phyloP scores from a whole-genome alignment of 2,113 vertebrate species.

The Pleuronectes platessa region DNA sequence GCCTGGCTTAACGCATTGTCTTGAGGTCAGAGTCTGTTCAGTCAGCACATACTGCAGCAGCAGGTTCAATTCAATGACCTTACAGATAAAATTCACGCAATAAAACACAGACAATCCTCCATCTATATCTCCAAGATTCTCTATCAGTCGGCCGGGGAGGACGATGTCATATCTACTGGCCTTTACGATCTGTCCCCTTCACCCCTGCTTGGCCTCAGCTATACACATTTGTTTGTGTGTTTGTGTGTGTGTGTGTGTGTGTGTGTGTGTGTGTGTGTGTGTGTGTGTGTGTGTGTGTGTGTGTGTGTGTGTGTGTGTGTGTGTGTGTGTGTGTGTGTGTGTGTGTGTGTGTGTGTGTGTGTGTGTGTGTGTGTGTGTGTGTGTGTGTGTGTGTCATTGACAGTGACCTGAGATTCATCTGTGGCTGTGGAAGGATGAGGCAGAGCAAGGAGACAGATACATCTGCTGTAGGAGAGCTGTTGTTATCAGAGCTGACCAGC shows the following conservation, averaged over 20 bases:
- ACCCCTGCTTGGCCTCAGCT: conserved; percentile 33
- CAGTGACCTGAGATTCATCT: conserved; percentile 58
- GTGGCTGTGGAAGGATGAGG: conserved; percentile 53
- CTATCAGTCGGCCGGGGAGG: conserved; percentile 22
- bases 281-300: conserved; percentile 5
- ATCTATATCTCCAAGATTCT: conserved; percentile 36
- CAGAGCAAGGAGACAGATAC: conserved; percentile 52
- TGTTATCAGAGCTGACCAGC: conserved; percentile 60
- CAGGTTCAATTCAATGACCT: conserved; percentile 45
- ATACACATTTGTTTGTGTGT: not conserved
- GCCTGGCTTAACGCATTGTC: conserved; percentile 20
- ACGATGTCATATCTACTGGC: conserved; percentile 33
- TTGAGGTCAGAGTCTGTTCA: conserved; percentile 53
- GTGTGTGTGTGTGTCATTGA: conserved; percentile 42
- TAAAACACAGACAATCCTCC: conserved; percentile 31
- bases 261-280: conserved; percentile 20
- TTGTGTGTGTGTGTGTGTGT: conserved; percentile 2
- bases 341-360: conserved; percentile 24
- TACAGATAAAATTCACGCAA: conserved; percentile 47
- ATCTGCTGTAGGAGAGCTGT: conserved; percentile 51
- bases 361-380: not conserved
- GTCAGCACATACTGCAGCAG: conserved; percentile 4
- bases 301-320: conserved; percentile 17
- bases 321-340: conserved; percentile 5
- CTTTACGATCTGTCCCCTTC: conserved; percentile 54